phyloP scores from a whole-genome alignment of 2,113 vertebrate genomes.

The Podilymbus podiceps region DNA sequence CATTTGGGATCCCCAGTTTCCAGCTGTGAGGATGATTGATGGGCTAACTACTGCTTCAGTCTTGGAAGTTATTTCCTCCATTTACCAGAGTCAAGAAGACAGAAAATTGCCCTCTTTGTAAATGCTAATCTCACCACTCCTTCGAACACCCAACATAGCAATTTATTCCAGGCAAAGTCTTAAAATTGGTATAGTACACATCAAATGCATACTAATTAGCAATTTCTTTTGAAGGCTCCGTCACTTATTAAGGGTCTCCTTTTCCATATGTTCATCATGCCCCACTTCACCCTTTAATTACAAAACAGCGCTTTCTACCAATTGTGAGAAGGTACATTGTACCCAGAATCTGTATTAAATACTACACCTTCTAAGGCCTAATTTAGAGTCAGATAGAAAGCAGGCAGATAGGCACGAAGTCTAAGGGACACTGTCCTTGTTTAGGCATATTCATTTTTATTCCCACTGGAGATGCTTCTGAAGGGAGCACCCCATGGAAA shows the following conservation, averaged over 20 bases:
- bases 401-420: conserved; percentile 43
- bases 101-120: conserved; percentile 81
- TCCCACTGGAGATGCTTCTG: neutral
- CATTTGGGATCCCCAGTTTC: conserved; percentile 81
- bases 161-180: conserved; percentile 80
- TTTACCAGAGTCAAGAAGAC: conserved; percentile 83
- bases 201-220: conserved; percentile 80
- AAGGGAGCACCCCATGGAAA: neutral
- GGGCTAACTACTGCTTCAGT: conserved; percentile 85
- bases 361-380: conserved; percentile 64
- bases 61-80: conserved; percentile 88
- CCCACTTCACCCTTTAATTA: conserved; percentile 78
- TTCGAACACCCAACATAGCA: conserved; percentile 73
- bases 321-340: conserved; percentile 71
- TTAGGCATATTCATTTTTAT: conserved; percentile 15
- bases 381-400: conserved; percentile 61
- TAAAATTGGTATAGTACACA: conserved; percentile 78
- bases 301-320: conserved; percentile 72
- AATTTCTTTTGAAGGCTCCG: conserved; percentile 77
- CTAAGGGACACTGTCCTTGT: conserved; percentile 10
- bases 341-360: conserved; percentile 59
- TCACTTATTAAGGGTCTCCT: conserved; percentile 73
- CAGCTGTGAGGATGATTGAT: conserved; percentile 91
- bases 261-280: conserved; percentile 79
- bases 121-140: conserved; percentile 80